Percentiles rank a stretch among this genome's conserved stretches.
Evolutionary conservation across 2,888 invertebrate genomes (phyloP).

Genomic region (Aquatica leii): DNA sequence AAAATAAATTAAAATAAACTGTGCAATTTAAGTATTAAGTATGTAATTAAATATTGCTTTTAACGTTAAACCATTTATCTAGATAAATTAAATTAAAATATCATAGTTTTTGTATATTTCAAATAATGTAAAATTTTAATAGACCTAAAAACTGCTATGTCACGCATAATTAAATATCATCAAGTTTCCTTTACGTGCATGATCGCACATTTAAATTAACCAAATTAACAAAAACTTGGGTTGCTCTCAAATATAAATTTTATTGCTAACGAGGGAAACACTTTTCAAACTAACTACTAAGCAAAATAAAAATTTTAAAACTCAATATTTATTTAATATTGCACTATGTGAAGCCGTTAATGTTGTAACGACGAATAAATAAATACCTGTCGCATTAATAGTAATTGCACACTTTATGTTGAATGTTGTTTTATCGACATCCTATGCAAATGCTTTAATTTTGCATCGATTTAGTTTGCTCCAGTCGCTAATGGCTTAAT

Average conservation of each 20-base stretch:
- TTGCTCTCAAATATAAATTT: constrained; percentile 3
- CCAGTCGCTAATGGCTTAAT: constrained; percentile 23
- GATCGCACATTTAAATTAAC: constrained; percentile 28
- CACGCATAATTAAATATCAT: constrained; percentile 28
- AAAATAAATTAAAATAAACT: no score
- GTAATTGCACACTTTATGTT: constrained; percentile 19
- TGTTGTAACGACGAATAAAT: background rate
- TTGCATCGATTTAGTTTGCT: constrained; percentile 23
- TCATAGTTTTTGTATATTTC: no score
- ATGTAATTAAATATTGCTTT: no score
- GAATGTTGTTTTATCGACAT: constrained; percentile 18
- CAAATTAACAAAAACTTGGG: constrained; percentile 21
- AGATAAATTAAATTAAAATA: no score
- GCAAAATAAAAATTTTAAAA: background rate
- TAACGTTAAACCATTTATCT: no score
- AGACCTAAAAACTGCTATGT: no score
- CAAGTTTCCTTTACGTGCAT: constrained; percentile 18
- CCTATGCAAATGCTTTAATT: constrained; percentile 23
- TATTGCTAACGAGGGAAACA: background rate
- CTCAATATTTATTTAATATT: background rate
- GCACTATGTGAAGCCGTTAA: background rate
- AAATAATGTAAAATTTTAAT: no score
- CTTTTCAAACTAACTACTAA: background rate
- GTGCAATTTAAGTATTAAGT: no score
- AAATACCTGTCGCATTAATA: constrained; percentile 20